Base-by-base conservation (phyloP, 1,140 invertebrate species). In the Gonioctena quinquepunctata region DNA sequence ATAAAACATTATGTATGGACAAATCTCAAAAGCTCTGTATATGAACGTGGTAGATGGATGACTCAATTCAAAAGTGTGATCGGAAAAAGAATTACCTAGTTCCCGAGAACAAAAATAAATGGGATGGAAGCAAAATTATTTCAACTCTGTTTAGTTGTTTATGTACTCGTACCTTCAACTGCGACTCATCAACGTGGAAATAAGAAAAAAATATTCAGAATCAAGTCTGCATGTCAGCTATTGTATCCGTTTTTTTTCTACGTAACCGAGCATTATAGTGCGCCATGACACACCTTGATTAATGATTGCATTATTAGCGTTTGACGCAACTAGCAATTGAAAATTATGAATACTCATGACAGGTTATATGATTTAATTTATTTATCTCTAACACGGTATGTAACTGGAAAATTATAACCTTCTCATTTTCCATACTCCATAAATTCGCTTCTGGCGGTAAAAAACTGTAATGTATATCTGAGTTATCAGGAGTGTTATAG, bases 291-390 rank as follows among this genome's bases (percentile, higher is more conserved):
- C 52, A 54, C 52, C 52, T 54, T 54, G 52, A 54, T 54, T 54
- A 54, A 54, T 54, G 52, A 54, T 16, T 23, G 52, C 52, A 54
- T 54, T 11, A 54, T 54, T 54, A 54, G 18, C 18, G 13, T 54
- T 54, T 54, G 52, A 54, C 52, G 22, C n/a, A 54, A 54, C 52
- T 18, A 8, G 52, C 52, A 54, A 54, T 54, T 54, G 52, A 54
- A 54, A 54, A 54, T 54, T 23, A 54, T 54, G 52, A 19, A 54
- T 54, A 54, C 52, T 54, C 8, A 11, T 54, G 52, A 23, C 52
- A 23, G 22, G 52, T 54, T 54, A 54, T 54, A 54, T 54, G 52
- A 54, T 54, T 54, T 54, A 54, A 54, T 54, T 54, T 54, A 54
- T 54, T 54, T 54, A 18, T 54, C 52, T 54, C 22, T 23, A 23